phyloP scores from a whole-genome alignment of 2,888 invertebrate genomes.

The Hirtodrosophila confusa region DNA sequence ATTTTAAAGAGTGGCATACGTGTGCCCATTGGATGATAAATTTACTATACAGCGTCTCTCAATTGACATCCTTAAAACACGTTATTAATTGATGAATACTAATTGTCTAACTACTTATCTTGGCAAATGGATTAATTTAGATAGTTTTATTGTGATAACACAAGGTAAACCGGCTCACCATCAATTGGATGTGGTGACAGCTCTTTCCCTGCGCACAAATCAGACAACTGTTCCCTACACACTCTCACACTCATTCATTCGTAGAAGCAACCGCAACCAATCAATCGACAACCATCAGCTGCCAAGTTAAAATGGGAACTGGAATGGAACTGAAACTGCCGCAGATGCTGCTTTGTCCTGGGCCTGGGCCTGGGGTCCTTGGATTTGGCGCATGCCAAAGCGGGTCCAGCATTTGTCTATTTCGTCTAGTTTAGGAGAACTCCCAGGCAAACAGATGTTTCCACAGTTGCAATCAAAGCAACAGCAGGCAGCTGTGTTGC shows the following conservation, averaged over 20 bases:
- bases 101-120: too few relatives aligned
- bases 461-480: conserved; percentile 52
- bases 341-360: conserved; percentile 44
- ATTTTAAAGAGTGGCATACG: too few relatives aligned
- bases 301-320: conserved; percentile 32
- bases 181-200: conserved; percentile 15
- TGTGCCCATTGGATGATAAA: too few relatives aligned
- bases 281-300: conserved; percentile 48
- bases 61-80: too few relatives aligned
- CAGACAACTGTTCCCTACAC: conserved; percentile 18
- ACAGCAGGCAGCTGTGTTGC: conserved; percentile 43
- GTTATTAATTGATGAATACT: too few relatives aligned
- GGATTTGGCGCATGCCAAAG: conserved; percentile 55
- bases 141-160: not conserved
- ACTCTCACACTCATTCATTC: conserved; percentile 2
- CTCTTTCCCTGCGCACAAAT: conserved; percentile 5
- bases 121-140: too few relatives aligned
- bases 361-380: conserved; percentile 8
- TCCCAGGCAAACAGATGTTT: conserved; percentile 52
- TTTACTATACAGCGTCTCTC: too few relatives aligned
- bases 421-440: conserved; percentile 35
- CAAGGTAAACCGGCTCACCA: not conserved
- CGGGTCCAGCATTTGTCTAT: conserved; percentile 12
- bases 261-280: conserved; percentile 32
- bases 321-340: conserved; percentile 23